Base-by-base conservation (phyloP, 2,797 vertebrate species). In the Remorina albescens region DNA sequence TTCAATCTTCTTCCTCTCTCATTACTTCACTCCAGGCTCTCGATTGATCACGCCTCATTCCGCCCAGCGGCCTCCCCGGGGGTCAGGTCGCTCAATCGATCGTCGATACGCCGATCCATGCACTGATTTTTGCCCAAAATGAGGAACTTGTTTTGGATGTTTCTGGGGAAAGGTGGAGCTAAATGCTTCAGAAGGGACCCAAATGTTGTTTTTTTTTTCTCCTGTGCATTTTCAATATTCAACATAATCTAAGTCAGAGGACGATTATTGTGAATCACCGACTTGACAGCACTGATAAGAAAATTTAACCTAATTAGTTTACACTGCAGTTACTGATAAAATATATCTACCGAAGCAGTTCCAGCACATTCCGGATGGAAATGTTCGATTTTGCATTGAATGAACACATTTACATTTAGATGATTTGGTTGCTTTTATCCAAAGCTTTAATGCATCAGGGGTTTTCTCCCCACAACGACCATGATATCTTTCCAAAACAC, bases 21-120 rank as follows among this genome's bases (percentile, higher is more conserved):
- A 61, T 57, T 50, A 65, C 50, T 61, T 16, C 28, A 49, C 49
- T 75, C 19, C 62, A 84, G 84, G 81, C 19, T 36, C 41, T 90
- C 85, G 89, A 92, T 85, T 94, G 34, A 71, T 16, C 77, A 58
- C 4, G 91, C 19, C 93, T 94, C 87, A 91, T 87, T 83, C 67
- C 89, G 89, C 88, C 92, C 90, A 78, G 56, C 12, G 55, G 4
- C 25, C 44, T 44, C 28, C 21, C 51, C 28, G 0, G 13, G 19
- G 54, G 65, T 21, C 72, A 83, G 81, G 0, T 37, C 5, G 2
- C 8, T 58, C 21, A 91, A 85, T 91, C 84, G 64, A 90, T 9
- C 26, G n/a, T 66, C 42, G 66, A 2, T 46, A 60, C 4, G 16
- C 83, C 89, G 87, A 91, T 87, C 36, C 64, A 56, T 2, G 15